Base-by-base conservation (phyloP, 2,797 vertebrate genomes). In the Rhinichthys osculus region DNA sequence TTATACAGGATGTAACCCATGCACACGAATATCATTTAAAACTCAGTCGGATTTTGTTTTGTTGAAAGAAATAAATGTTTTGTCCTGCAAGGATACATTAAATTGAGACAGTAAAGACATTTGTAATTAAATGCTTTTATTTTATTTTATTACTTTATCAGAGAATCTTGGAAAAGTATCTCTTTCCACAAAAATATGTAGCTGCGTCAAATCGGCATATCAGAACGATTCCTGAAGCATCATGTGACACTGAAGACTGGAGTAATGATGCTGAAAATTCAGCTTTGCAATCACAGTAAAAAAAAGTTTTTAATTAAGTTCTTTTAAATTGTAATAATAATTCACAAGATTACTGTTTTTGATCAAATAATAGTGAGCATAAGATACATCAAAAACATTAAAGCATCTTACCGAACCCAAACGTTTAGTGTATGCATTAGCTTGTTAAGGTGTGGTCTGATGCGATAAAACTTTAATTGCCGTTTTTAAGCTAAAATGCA, bases 371-470 rank as follows among this genome's bases (percentile, higher is more conserved):
- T 21, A 3, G 4, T 33, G 27, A 52, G 44, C 30, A 2, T n/a
- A n/a, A 21, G 9, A 52, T 17, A 33, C 72, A 21, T 74, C 21
- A 64, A 33, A 5, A 38, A 38, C 27, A 52, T 52, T 7, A 11
- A 74, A 35, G 7, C 3, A 76, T 54, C 19, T 35, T 35, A 35
- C 21, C 2, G 0, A 17, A 23, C 13, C 72, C 47, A 74, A 33
- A n/a, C 7, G 16, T 35, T 3, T 44, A 35, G 19, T 5, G 10
- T 80, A 21, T 23, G 7, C 33, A 33, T 57, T 38, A 5, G 9
- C 23, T n/a, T 74, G 17, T 11, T 66, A 72, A 73, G 80, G 79
- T 83, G 85, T 83, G 83, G 85, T 57, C 27, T 54, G 42, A 4
- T 42, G 2, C 23, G 52, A 52, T 44, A 57, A 17, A 81, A 38